phyloP scores from a whole-genome alignment of 2,113 vertebrate species.

The Tyto alba region DNA sequence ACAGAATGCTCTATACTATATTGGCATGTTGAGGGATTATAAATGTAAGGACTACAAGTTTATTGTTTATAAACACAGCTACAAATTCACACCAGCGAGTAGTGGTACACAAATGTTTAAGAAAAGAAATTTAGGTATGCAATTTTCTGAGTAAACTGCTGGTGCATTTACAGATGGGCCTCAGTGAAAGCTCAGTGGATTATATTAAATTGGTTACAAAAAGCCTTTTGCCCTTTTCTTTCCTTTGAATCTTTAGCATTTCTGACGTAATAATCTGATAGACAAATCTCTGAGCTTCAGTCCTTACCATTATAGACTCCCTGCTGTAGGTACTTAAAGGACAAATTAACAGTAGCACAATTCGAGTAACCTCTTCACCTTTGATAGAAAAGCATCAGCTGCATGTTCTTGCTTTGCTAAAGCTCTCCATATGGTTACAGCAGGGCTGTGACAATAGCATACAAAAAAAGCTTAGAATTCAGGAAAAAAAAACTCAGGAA shows the following conservation, averaged over 20 bases:
- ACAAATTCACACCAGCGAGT: constrained; percentile 22
- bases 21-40: not conserved
- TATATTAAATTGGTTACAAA: constrained; percentile 57
- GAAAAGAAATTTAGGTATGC: constrained; percentile 1
- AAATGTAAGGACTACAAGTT: not conserved
- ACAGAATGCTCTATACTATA: constrained; percentile 33
- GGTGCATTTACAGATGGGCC: constrained; percentile 26
- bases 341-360: constrained; percentile 70
- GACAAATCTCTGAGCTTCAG: constrained; percentile 50
- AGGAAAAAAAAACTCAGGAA: not conserved
- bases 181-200: constrained; percentile 31
- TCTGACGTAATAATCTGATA: constrained; percentile 59
- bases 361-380: constrained; percentile 63
- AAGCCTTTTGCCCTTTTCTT: constrained; percentile 54
- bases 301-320: constrained; percentile 53
- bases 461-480: not conserved
- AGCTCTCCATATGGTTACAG: constrained; percentile 42
- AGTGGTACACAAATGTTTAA: not conserved
- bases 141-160: constrained; percentile 43
- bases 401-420: constrained; percentile 42
- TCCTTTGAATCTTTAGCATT: constrained; percentile 54
- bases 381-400: constrained; percentile 63
- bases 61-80: constrained; percentile 37
- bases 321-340: constrained; percentile 55
- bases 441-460: constrained; percentile 25